A percentile compares a stretch with the other conserved stretches of the same genome.
Evolutionary conservation across 2,888 invertebrate species (phyloP).

Genomic region (Heliconius sara): DNA sequence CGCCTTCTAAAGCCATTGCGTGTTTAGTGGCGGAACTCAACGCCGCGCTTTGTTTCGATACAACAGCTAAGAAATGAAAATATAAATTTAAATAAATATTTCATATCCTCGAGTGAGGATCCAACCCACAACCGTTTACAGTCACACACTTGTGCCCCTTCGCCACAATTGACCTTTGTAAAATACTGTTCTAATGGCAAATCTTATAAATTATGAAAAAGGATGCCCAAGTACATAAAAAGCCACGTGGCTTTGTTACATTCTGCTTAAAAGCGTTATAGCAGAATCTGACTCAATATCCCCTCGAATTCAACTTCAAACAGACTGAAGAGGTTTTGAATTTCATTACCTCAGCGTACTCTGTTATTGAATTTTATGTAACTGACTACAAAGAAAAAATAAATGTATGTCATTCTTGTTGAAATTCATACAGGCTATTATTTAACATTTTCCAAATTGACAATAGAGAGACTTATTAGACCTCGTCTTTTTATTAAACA

Average conservation of each 20-base stretch:
- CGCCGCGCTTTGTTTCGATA: no score
- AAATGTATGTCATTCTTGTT: constrained; percentile 29
- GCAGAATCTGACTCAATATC: constrained; percentile 51
- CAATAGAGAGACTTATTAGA: not conserved
- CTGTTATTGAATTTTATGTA: constrained; percentile 66
- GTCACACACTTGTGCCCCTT: no score
- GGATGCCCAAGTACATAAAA: constrained; percentile 22
- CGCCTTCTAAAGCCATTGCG: no score
- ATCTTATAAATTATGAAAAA: constrained; percentile 14
- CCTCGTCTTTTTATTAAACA: not conserved
- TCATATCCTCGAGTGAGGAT: no score
- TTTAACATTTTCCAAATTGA: not conserved
- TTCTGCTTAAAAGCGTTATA: constrained; percentile 46
- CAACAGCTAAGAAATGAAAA: no score
- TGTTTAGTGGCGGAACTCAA: no score
- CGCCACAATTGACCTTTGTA: no score
- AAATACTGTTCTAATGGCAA: not conserved
- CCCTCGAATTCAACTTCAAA: constrained; percentile 62
- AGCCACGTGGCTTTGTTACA: constrained; percentile 34
- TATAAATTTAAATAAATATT: no score
- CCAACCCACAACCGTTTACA: no score
- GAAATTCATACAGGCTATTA: constrained; percentile 20
- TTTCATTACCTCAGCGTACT: constrained; percentile 62
- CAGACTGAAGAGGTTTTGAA: constrained; percentile 63
- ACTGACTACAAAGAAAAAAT: constrained; percentile 52